Conservation (phyloP, 2,113 vertebrate genomes). For the Cichladusa arquata region DNA sequence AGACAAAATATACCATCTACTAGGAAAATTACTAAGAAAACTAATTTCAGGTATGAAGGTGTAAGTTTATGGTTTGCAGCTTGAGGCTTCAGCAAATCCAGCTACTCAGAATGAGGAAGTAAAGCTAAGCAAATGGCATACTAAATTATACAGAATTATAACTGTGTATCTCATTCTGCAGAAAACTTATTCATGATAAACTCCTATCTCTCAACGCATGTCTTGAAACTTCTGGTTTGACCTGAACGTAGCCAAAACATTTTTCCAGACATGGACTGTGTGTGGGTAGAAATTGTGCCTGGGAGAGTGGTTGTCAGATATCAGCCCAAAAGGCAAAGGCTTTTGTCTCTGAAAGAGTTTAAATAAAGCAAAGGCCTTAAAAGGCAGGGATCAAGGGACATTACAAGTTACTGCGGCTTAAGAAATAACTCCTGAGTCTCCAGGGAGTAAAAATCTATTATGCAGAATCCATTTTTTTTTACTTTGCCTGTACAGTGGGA, state of each 20-base stretch:
- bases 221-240: neutral
- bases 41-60: neutral
- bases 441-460: neutral
- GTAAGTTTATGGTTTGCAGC: neutral
- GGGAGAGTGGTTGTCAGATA: neutral
- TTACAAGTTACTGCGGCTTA: neutral
- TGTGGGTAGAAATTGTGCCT: neutral
- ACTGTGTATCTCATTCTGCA: neutral
- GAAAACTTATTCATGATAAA: neutral
- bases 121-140: neutral
- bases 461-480: neutral
- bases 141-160: neutral
- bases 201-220: accelerated
- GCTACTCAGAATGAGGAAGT: neutral
- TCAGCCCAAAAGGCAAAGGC: neutral
- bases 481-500: neutral
- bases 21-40: neutral
- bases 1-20: neutral
- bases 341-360: neutral
- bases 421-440: neutral
- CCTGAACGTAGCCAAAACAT: neutral
- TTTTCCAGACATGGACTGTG: neutral
- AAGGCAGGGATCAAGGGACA: neutral
- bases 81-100: neutral
- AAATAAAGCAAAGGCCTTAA: neutral